Conservation (phyloP, 1,140 invertebrate species). For the Drosophila repletoides region DNA sequence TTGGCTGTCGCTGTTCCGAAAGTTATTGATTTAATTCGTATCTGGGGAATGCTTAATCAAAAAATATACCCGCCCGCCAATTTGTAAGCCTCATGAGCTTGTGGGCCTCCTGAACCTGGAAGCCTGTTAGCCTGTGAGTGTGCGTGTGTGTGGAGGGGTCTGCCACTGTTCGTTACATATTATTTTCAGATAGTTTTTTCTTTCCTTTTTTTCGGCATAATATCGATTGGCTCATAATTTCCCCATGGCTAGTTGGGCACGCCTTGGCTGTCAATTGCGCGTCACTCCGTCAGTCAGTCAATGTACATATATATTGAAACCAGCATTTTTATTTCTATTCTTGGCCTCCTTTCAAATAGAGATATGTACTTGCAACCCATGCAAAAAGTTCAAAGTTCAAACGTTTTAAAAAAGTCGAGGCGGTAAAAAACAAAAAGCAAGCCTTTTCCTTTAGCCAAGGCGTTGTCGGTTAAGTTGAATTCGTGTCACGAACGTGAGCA, state of each 20-base stretch:
- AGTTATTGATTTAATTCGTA: slow-evolving; percentile 78
- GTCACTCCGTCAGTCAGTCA: slow-evolving; percentile 20
- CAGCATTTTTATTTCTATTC: too few species aligned
- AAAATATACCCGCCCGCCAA: slow-evolving; percentile 54
- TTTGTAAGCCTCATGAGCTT: slow-evolving; percentile 38
- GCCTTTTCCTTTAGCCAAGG: too few species aligned
- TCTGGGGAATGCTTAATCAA: slow-evolving; percentile 79
- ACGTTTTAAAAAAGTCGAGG: too few species aligned
- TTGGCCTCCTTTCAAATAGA: too few species aligned
- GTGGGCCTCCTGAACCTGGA: too few species aligned
- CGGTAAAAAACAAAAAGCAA: too few species aligned
- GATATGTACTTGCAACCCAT: too few species aligned
- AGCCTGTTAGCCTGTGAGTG: too few species aligned
- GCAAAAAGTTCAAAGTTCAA: too few species aligned
- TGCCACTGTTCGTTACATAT: slow-evolving; percentile 1
- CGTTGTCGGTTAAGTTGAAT: too few species aligned
- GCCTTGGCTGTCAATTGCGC: slow-evolving; percentile 23
- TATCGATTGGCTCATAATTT: slow-evolving; percentile 48
- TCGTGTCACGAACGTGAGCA: too few species aligned
- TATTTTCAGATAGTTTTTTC: slow-evolving; percentile 24
- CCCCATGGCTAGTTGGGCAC: slow-evolving; percentile 28
- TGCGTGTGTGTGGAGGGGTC: slow-evolving; percentile 25
- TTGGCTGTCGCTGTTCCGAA: slow-evolving; percentile 41
- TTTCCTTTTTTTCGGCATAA: slow-evolving; percentile 5
- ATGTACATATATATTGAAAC: neutral